A percentile compares a stretch with the other conserved stretches of the same genome.
Evolutionary conservation across 2,888 invertebrate species (phyloP).

Genomic region (Cheilosia variabilis): DNA sequence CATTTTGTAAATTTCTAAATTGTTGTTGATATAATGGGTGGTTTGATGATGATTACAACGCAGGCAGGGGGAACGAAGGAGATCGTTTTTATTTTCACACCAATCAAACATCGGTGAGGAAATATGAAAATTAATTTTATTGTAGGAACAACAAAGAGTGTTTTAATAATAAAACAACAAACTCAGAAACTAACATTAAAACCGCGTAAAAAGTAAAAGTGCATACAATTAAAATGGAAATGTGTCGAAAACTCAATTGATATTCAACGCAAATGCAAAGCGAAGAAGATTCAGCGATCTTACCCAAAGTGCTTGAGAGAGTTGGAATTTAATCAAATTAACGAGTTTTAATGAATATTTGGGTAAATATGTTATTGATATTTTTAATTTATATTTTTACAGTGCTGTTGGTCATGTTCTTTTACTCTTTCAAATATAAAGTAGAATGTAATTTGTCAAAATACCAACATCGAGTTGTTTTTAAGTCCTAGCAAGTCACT

Average conservation of each 20-base stretch:
- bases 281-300: constrained; percentile 1
- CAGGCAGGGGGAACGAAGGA: neutral
- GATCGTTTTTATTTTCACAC: constrained; percentile 6
- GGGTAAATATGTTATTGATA: constrained; percentile 80
- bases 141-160: constrained; percentile 16
- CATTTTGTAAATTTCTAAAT: constrained; percentile 40
- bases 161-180: constrained; percentile 11
- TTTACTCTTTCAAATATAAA: too few species aligned
- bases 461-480: too few species aligned
- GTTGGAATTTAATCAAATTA: constrained; percentile 71
- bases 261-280: constrained; percentile 28
- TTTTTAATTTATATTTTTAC: neutral
- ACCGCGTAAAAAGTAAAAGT: constrained; percentile 9
- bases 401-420: neutral
- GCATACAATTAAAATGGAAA: constrained; percentile 19
- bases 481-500: too few species aligned
- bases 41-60: constrained; percentile 1
- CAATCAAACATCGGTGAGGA: constrained; percentile 16
- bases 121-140: constrained; percentile 2
- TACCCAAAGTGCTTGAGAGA: constrained; percentile 29
- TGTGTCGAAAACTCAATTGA: constrained; percentile 29
- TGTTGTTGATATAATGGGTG: constrained; percentile 12
- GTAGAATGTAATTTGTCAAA: too few species aligned
- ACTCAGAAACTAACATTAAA: constrained; percentile 3
- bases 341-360: constrained; percentile 83